Evolutionary conservation across 2,113 vertebrate species (phyloP).

Genomic region (Myiagra hebetior): DNA sequence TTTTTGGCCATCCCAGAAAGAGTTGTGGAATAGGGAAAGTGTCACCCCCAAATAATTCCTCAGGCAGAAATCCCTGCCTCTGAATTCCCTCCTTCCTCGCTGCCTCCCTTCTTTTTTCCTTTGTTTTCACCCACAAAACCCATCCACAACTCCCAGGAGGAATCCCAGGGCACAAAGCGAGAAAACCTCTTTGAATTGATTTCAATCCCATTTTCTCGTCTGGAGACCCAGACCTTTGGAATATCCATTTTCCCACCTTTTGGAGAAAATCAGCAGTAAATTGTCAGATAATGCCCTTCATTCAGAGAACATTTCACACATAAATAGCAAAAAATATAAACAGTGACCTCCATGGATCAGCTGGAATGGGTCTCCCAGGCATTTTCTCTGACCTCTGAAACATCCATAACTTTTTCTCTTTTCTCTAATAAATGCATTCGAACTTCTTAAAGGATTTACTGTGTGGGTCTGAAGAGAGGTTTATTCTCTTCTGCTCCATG

Average conservation of each 20-base stretch:
- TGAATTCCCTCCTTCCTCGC: neutral
- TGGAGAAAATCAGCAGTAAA: slow-evolving; percentile 25
- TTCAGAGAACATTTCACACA: slow-evolving; percentile 52
- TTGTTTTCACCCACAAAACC: neutral
- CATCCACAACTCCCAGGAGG: neutral
- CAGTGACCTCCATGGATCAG: slow-evolving; percentile 19
- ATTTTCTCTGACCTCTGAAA: slow-evolving; percentile 16
- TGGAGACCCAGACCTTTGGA: neutral
- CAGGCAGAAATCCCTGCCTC: neutral
- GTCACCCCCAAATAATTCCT: neutral
- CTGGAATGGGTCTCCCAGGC: slow-evolving; percentile 31
- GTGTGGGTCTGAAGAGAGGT: neutral
- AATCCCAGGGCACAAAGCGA: neutral
- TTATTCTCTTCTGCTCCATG: neutral
- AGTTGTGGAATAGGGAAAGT: neutral
- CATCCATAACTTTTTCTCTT: neutral
- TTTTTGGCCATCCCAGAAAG: neutral
- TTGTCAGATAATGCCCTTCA: slow-evolving; percentile 49
- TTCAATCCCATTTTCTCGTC: neutral
- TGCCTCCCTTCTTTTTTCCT: neutral
- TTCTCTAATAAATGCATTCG: neutral
- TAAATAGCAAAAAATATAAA: slow-evolving; percentile 46
- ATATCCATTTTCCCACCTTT: neutral
- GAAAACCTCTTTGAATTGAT: neutral
- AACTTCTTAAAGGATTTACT: slow-evolving; percentile 8